Evolutionary conservation across 2,888 invertebrate species (phyloP).

Genomic region (Volucella zonaria): DNA sequence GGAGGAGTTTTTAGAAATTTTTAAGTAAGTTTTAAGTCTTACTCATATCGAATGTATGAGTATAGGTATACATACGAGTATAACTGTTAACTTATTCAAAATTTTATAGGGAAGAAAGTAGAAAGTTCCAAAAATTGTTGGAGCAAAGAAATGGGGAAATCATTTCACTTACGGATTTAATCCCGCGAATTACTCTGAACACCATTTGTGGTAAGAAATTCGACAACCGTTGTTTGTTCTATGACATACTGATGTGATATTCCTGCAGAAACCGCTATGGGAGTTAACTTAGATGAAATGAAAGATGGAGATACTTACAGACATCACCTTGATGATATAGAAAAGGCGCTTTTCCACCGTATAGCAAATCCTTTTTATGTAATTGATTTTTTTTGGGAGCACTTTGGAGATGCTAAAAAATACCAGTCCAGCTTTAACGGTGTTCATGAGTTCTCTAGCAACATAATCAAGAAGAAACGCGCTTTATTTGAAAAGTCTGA

Average conservation of each 20-base stretch:
- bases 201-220: conserved; percentile 76
- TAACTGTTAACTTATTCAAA: too few species aligned
- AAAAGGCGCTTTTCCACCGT: conserved; percentile 75
- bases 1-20: conserved; percentile 77
- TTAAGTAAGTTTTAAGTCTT: too few species aligned
- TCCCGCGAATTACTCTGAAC: conserved; percentile 78
- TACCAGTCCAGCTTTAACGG: conserved; percentile 73
- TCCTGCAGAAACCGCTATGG: conserved; percentile 77
- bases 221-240: too few species aligned
- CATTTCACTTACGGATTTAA: conserved; percentile 75
- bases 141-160: conserved; percentile 45
- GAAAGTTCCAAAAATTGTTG: conserved; percentile 75
- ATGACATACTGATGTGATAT: background rate
- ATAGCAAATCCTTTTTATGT: conserved; percentile 76
- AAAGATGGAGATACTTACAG: conserved; percentile 76
- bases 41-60: too few species aligned
- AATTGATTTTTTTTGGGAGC: conserved; percentile 72
- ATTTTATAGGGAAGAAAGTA: conserved; percentile 76
- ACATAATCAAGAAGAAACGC: conserved; percentile 78
- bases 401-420: conserved; percentile 73
- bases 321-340: conserved; percentile 74
- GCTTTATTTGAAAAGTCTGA: conserved; percentile 52
- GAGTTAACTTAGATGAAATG: conserved; percentile 76
- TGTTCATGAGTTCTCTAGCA: conserved; percentile 78
- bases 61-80: too few species aligned